Base-by-base conservation (phyloP, 2,113 vertebrate species). In the Mus spicilegus region DNA sequence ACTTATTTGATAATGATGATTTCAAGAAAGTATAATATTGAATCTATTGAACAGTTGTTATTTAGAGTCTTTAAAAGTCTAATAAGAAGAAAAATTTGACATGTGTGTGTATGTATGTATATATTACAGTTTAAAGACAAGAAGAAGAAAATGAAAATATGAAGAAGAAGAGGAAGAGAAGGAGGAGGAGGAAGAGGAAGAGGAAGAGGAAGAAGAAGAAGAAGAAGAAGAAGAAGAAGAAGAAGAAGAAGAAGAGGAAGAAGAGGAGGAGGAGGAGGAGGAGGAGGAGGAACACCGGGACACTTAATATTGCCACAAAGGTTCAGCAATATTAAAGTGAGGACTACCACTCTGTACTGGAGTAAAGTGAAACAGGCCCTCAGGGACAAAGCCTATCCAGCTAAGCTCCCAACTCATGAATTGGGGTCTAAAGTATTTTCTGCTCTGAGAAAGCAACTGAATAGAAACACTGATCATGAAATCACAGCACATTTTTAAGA, bases 401-500 rank as follows among this genome's bases (percentile, higher is more conserved):
- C 8, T 73, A 73, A 39, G 20, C 19, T 73, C 42, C 72, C 20
- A 73, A 73, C n/a, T 73, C 39, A 9, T 22, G 26, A 22, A 73
- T 42, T 19, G n/a, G n/a, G 9, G n/a, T 39, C 72, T 42, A 73
- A 39, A 20, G 20, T 39, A 73, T 73, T 73, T 73, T 73, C n/a
- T 20, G 1, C n/a, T 67, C n/a, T 9, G 20, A 42, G 72, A 73
- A 72, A 39, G n/a, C 8, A 73, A 42, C 72, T 24, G 20, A 39
- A 4, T 39, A 73, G n/a, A 73, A 73, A 42, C 36, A 73, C 19
- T 73, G n/a, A 4, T 49, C 8, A 42, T 54, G 30, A 91, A 96
- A 84, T 90, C 28, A n/a, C 51, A 96, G 49, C 20, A 67, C 39
- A 33, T 93, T 33, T 92, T 96, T 65, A 92, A 92, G 76, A 14